These are phyloP conservation scores for Dinothrombium tinctorium DNA, from an alignment of 1,140 invertebrate genomes.

Conservation along the genomic window DNA sequence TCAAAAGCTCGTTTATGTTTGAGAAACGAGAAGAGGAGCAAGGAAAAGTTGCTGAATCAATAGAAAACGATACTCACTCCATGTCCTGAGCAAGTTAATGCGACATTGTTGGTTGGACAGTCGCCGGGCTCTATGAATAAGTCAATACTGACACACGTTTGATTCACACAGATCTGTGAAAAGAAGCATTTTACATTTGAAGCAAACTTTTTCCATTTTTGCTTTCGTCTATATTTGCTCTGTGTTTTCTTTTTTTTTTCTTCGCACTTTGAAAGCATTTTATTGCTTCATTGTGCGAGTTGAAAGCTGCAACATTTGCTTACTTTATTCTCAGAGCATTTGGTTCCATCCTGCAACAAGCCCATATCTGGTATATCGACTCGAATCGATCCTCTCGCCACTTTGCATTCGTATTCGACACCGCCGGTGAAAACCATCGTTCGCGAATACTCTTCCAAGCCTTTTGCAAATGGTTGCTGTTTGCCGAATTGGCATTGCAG, in stretches of 20 bases:
- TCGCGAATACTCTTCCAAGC: constrained; percentile 46
- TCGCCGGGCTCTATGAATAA: constrained; percentile 52
- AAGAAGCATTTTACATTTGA: no score
- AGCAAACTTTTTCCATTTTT: no score
- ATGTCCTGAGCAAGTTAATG: constrained; percentile 69
- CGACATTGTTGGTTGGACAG: constrained; percentile 66
- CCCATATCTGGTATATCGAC: constrained; percentile 41
- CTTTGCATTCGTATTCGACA: constrained; percentile 75
- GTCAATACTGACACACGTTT: constrained; percentile 60
- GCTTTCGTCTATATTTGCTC: no score
- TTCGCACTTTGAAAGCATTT: no score
- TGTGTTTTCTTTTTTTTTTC: no score
- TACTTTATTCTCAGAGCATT: constrained; percentile 64
- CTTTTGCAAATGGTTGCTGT: constrained; percentile 36
- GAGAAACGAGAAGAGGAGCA: no score
- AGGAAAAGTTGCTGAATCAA: no score
- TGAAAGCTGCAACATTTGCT: no score
- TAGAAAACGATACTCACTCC: no score
- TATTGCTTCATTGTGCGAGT: no score
- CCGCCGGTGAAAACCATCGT: constrained; percentile 66
- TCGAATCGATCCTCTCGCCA: constrained; percentile 36
- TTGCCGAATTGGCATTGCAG: constrained; percentile 68
- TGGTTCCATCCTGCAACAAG: constrained; percentile 61
- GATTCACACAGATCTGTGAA: constrained; percentile 58
- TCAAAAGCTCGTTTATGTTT: no score